These are phyloP conservation scores for Psilopsiagon aymara DNA, from an alignment of 2,113 vertebrate genomes.

Conservation along the genomic window DNA sequence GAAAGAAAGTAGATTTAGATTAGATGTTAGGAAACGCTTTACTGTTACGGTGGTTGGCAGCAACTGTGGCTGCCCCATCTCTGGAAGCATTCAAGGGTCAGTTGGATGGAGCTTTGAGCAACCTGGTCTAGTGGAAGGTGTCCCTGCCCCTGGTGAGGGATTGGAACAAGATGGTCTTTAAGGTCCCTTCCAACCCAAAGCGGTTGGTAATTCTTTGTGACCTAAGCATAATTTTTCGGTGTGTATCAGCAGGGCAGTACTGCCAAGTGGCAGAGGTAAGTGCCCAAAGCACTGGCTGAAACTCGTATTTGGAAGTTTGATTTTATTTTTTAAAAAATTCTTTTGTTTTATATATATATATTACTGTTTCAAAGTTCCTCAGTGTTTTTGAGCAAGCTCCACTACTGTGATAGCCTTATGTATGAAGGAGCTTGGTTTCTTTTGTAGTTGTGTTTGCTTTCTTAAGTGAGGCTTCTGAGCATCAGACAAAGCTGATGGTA, in stretches of 20 bases:
- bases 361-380: background rate
- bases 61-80: background rate
- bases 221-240: rapidly evolving
- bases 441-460: background rate
- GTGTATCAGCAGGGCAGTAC: background rate
- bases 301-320: background rate
- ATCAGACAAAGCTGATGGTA: background rate
- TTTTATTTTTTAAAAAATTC: background rate
- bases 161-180: background rate
- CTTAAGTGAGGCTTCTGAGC: background rate
- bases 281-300: background rate
- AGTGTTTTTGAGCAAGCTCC: rapidly evolving
- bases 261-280: background rate
- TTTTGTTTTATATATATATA: background rate
- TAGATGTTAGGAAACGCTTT: background rate
- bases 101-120: background rate
- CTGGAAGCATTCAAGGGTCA: background rate
- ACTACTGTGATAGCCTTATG: background rate
- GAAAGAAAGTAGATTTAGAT: background rate
- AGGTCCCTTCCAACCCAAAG: background rate
- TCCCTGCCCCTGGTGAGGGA: background rate
- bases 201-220: background rate
- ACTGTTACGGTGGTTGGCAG: background rate
- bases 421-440: background rate
- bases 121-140: background rate